Evolutionary conservation across 2,797 vertebrate species (phyloP).

Genomic region (Tadarida brasiliensis): DNA sequence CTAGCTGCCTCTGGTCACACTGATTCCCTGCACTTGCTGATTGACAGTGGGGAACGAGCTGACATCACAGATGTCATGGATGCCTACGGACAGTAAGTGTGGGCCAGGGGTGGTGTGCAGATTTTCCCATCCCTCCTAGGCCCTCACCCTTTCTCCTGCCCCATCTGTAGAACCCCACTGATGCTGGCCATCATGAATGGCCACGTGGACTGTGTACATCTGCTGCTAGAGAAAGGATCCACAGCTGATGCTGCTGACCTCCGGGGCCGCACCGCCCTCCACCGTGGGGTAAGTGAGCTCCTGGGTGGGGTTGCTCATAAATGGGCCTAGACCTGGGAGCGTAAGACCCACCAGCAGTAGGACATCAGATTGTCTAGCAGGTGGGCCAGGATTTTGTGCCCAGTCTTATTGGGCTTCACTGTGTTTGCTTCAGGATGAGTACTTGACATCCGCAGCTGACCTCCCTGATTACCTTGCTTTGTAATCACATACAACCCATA

Average conservation of each 20-base stretch:
- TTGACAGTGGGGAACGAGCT: constrained; percentile 92
- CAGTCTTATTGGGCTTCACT: neutral
- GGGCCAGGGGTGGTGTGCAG: accelerated
- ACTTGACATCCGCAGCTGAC: too few species aligned
- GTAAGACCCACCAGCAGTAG: neutral
- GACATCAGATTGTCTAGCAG: neutral
- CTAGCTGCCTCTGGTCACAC: constrained; percentile 95
- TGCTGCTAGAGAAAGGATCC: constrained; percentile 96
- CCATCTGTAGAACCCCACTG: constrained; percentile 92
- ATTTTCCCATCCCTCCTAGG: neutral
- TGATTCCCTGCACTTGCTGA: constrained; percentile 96
- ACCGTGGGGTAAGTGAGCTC: constrained; percentile 92
- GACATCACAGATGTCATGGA: constrained; percentile 94
- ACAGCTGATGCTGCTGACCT: constrained; percentile 95
- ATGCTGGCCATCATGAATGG: constrained; percentile 97
- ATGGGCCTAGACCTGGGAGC: neutral
- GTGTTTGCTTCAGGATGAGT: neutral
- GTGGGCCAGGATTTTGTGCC: neutral
- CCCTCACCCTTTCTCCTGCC: neutral
- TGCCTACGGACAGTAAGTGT: constrained; percentile 94
- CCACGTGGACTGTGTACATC: constrained; percentile 95
- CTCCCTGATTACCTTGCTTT: neutral
- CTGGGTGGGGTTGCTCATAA: accelerated
- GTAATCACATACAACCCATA: neutral
- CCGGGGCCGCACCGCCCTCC: constrained; percentile 94